These are phyloP conservation scores for Ammodytes marinus DNA, from an alignment of 2,113 vertebrate genomes.

Conservation along the genomic window DNA sequence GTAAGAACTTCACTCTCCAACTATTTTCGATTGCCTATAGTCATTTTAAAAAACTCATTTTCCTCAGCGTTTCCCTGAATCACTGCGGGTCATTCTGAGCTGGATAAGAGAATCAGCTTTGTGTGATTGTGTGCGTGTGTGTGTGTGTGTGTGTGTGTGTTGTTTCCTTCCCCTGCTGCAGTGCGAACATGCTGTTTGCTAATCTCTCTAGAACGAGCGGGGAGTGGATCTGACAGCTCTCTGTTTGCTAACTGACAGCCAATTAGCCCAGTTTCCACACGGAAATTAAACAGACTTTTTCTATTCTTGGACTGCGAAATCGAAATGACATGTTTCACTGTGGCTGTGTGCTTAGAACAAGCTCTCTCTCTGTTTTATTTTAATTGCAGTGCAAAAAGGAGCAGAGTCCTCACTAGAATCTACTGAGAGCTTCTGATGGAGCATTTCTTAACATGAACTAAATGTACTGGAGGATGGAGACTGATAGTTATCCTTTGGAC, in stretches of 20 bases:
- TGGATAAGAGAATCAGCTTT: conserved; percentile 39
- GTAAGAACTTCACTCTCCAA: not conserved
- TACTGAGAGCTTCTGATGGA: conserved; percentile 4
- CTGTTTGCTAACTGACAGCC: conserved; percentile 65
- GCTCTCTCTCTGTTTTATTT: conserved; percentile 33
- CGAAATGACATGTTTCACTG: conserved; percentile 46
- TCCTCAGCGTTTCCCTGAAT: conserved; percentile 9
- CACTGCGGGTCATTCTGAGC: conserved; percentile 29
- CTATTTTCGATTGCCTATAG: not conserved
- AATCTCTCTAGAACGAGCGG: conserved; percentile 55
- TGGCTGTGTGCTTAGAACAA: conserved; percentile 27
- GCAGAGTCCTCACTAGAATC: conserved; percentile 13
- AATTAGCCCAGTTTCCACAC: conserved; percentile 70
- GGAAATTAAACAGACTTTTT: conserved; percentile 62
- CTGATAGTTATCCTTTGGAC: not conserved
- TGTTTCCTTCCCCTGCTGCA: conserved; percentile 39
- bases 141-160: no score
- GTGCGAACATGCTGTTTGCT: conserved; percentile 40
- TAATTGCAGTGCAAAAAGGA: conserved; percentile 18
- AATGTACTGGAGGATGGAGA: not conserved
- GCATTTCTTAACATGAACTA: not conserved
- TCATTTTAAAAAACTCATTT: conserved; percentile 22
- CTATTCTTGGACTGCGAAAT: conserved; percentile 59
- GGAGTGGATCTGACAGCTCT: conserved; percentile 67
- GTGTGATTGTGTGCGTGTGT: no score